Evolutionary conservation across 2,888 invertebrate genomes (phyloP), one percentile per base, ranked within the genome.

Genomic region (Nebria brevicollis): DNA sequence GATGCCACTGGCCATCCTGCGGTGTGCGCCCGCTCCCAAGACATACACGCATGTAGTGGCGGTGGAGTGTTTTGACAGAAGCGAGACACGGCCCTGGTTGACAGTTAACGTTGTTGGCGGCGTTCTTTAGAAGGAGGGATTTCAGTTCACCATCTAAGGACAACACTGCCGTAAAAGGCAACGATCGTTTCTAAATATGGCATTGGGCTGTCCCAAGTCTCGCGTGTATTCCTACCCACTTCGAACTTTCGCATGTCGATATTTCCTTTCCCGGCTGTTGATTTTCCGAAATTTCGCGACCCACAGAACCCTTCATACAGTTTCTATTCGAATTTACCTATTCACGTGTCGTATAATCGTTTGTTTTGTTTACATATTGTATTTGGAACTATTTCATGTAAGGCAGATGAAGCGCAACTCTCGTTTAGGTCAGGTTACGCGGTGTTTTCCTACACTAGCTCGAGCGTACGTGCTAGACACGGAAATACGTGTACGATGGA

Each of bases 131-230:
- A 88, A 93, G 93, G 94, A 94, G 94, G 94, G 94, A 94, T 94
- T 93, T 93, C 92, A 92, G 92, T 92, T 93, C 92, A 91, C 94
- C 94, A 93, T 94, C 93, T 94, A 93, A 93, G 94, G 93, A 91
- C 92, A 92, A 92, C 92, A 93, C 92, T 92, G 91, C 95, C 94
- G 92, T 94, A 94, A 94, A 94, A 93, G 94, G 94, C 91, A 93
- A 91, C 93, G 92, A 91, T 91, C 92, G 92, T 91, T 92, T 93
- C 94, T 94, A 94, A 94, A 94, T 94, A 94, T 93, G 94, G 94
- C 92, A 91, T 92, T 92, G 92, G 93, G 93, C 93, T 91, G 93
- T 92, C 92, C 91, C 89, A 90, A 85, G 85, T 88, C 76, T 41
- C 86, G 88, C 86, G 86, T 89, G 88, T 89, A 87, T 87, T 87